Evolutionary conservation across 2,888 invertebrate species (phyloP), one percentile per base, ranked within the genome.

Genomic region (Sepiola atlantica): DNA sequence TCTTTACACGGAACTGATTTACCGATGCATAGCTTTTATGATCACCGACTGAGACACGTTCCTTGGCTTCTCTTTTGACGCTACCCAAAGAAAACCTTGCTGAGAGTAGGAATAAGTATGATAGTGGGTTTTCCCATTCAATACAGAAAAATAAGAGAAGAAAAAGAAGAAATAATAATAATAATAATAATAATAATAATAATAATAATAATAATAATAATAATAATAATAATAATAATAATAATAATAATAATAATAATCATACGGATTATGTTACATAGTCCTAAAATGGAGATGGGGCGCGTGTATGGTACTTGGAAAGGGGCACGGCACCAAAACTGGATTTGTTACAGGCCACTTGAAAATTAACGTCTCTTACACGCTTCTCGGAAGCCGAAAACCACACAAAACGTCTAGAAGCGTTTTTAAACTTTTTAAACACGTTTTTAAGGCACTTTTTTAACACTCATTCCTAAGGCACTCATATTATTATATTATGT

Each of bases 1-100:
- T 77, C 77, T 77, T 77, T n/a, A n/a, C n/a, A 77, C 77, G n/a
- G 77, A 77, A n/a, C n/a, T n/a, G 77, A 77, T 77, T 77, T 77
- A 77, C n/a, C 77, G 77, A 77, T 77, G 77, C 77, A 77, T 14
- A 16, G 77, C 77, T 77, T 77, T 77, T 77, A 77, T 77, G 77
- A 77, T 77, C 77, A 77, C n/a, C 16, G n/a, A 77, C 77, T 77
- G 77, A 32, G 77, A 77, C 77, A 77, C 77, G 14, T 77, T 77
- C 77, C n/a, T 77, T 77, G 77, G 77, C 77, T 77, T 77, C 77
- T 77, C n/a, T 45, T 77, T 77, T 77, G 77, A n/a, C 77, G 77
- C 32, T 77, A n/a, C 14, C n/a, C 45, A 45, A 45, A 45, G 45
- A n/a, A 77, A n/a, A 77, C 77, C 16, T 77, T n/a, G 16, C n/a